A percentile compares a stretch with the other conserved stretches of the same genome.
phyloP scores from a whole-genome alignment of 2,113 vertebrate genomes.

The Pluvianellus socialis region DNA sequence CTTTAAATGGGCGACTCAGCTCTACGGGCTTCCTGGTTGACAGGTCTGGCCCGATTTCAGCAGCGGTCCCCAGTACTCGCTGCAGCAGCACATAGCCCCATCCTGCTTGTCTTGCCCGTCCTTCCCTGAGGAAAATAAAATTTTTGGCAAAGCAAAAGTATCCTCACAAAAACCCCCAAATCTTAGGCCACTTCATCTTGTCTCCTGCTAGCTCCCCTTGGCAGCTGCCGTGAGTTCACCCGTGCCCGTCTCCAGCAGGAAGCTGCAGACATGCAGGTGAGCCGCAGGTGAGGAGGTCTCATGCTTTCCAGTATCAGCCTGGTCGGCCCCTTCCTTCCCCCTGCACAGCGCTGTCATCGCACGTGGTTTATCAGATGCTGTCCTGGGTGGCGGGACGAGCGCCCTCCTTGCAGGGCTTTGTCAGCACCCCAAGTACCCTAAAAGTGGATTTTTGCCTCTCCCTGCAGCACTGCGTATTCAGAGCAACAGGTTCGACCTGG shows the following conservation, averaged over 20 bases:
- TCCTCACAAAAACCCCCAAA: not conserved
- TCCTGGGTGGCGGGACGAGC: not conserved
- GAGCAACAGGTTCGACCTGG: not conserved
- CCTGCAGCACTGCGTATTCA: not conserved
- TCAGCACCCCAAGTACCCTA: not conserved
- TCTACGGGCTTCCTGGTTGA: not conserved
- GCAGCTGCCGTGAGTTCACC: not conserved
- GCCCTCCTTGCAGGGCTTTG: not conserved
- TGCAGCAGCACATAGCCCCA: not conserved
- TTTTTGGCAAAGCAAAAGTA: not conserved
- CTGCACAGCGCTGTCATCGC: not conserved
- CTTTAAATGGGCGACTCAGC: not conserved
- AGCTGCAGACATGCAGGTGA: not conserved
- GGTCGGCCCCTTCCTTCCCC: not conserved
- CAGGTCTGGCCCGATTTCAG: not conserved
- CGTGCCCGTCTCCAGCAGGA: not conserved
- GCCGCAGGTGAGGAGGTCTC: not conserved
- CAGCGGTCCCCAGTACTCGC: accelerated
- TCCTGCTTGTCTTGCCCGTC: not conserved
- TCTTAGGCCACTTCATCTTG: not conserved
- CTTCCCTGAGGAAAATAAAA: not conserved
- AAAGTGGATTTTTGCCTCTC: not conserved
- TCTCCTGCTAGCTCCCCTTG: not conserved
- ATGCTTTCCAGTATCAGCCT: not conserved
- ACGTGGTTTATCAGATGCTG: not conserved